phyloP scores from a whole-genome alignment of 2,113 vertebrate species.

The Rhabdornis inornatus region DNA sequence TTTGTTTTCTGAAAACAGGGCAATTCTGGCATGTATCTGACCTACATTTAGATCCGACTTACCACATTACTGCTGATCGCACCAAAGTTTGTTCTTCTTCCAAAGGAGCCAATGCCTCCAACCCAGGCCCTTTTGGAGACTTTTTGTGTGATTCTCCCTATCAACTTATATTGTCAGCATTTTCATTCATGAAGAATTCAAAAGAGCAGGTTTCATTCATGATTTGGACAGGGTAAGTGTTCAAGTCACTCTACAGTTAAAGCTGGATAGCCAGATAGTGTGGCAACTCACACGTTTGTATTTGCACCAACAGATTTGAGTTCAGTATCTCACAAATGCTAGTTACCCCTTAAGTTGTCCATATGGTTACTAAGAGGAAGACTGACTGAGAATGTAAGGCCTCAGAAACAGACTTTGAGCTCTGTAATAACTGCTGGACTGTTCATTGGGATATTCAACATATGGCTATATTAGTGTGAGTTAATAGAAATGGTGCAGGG shows the following conservation, averaged over 20 bases:
- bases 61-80: slow-evolving; percentile 83
- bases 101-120: slow-evolving; percentile 81
- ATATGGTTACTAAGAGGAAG: background rate
- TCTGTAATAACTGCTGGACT: background rate
- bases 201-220: slow-evolving; percentile 83
- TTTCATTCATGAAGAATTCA: slow-evolving; percentile 82
- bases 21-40: slow-evolving; percentile 96
- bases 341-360: background rate
- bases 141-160: slow-evolving; percentile 94
- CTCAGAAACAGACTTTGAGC: background rate
- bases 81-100: slow-evolving; percentile 92
- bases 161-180: slow-evolving; percentile 90
- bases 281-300: background rate
- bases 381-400: background rate
- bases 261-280: background rate
- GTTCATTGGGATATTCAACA: background rate
- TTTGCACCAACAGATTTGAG: background rate
- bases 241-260: background rate
- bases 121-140: slow-evolving; percentile 88
- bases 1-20: slow-evolving; percentile 74
- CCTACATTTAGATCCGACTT: slow-evolving; percentile 93
- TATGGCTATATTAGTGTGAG: background rate
- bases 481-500: background rate
- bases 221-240: slow-evolving; percentile 95
- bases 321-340: background rate